Base-by-base conservation (phyloP, 1,140 invertebrate genomes). In the Achroia grisella region DNA sequence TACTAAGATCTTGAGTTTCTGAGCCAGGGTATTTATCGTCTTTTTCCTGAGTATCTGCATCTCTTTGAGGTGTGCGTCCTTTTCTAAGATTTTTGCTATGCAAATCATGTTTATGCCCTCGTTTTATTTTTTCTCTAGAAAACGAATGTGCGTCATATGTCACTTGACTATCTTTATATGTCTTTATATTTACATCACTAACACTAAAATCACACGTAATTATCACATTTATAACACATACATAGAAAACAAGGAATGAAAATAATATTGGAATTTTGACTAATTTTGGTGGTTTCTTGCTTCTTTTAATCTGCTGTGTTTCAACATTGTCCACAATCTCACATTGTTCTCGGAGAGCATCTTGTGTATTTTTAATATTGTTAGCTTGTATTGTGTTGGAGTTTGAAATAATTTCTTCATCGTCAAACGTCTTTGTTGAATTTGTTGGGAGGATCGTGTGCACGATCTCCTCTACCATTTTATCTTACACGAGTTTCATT, bases 181-280 rank as follows among this genome's bases (percentile, higher is more conserved):
- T 52, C 52, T 65, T 66, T 46, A 62, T 56, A 70, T 71, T 63
- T 55, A 73, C 52, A 65, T 70, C 56, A 73, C 56, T 80, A 62
- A 73, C 64, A 70, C 69, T 81, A 77, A 66, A 71, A 77, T 80
- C 80, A 76, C 77, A 85, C 73, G 44, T 63, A 67, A 68, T 73
- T 79, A 85, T 81, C 65, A 85, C 75, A 79, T 82, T 84, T 53
- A 73, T 49, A 64, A 77, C 47, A 71, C 66, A 78, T 43, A 76
- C 28, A 62, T 75, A 74, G 35, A 77, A 65, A 52, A 76, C 36
- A 13, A 77, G 56, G 55, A 79, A 64, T 62, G 58, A 65, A 29
- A 69, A 44, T 42, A 70, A 49, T 10, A 42, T 44, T 45, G 68
- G 50, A 31, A 61, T 45, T 56, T 61, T 62, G 14, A 40, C 14